phyloP scores from a whole-genome alignment of 2,797 vertebrate species.

The Falco columbarius region DNA sequence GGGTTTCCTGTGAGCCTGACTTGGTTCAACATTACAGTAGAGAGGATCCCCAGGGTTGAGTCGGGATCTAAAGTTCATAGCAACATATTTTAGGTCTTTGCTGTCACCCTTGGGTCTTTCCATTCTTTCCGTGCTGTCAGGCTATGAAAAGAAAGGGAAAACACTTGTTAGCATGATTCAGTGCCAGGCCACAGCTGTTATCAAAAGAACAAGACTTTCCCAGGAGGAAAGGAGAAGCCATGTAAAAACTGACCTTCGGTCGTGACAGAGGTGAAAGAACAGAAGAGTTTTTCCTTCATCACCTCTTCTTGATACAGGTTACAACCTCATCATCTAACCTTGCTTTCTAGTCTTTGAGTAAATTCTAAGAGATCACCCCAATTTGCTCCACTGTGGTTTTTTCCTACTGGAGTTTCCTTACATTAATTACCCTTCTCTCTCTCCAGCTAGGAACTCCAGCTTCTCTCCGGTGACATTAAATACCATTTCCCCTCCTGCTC shows the following conservation, averaged over 20 bases:
- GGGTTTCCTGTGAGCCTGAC: background rate
- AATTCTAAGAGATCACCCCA: background rate
- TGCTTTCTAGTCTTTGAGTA: background rate
- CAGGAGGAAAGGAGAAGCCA: background rate
- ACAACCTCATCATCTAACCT: background rate
- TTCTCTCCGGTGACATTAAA: background rate
- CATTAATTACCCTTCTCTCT: background rate
- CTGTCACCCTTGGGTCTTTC: background rate
- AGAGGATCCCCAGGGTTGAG: background rate
- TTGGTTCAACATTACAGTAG: background rate
- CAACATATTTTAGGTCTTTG: background rate
- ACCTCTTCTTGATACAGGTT: background rate
- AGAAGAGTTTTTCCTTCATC: background rate
- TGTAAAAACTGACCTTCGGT: background rate
- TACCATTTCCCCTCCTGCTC: background rate
- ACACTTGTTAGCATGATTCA: background rate
- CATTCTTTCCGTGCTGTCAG: background rate
- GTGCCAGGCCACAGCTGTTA: background rate
- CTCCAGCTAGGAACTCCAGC: background rate
- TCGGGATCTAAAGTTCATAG: background rate
- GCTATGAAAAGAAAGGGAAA: background rate
- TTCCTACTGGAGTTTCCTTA: background rate
- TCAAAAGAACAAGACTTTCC: background rate
- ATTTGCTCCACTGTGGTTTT: background rate
- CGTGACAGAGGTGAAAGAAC: background rate